Conservation (phyloP, 2,113 vertebrate genomes). For the Brachypteracias leptosomus region DNA sequence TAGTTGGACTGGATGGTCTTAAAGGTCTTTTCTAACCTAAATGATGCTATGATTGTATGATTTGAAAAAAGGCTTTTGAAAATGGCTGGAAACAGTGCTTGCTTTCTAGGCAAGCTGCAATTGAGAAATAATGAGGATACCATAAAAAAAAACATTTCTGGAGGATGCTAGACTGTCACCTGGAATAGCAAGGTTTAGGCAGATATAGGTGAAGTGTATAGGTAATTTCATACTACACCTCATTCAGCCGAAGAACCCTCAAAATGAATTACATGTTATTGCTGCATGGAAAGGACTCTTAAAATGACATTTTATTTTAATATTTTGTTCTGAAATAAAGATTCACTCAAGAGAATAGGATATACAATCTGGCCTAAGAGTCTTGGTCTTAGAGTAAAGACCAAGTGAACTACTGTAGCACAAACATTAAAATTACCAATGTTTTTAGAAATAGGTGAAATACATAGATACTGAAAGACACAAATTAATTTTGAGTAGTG, state of each 20-base stretch:
- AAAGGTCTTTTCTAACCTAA: no score
- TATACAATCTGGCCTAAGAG: neutral
- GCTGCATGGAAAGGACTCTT: neutral
- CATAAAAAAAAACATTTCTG: neutral
- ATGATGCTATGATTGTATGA: no score
- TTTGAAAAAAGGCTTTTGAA: neutral
- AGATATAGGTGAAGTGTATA: neutral
- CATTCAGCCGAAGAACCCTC: neutral
- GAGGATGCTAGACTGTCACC: neutral
- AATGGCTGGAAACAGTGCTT: neutral
- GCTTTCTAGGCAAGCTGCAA: neutral
- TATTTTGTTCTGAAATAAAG: neutral
- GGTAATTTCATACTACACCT: neutral
- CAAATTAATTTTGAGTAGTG: conserved; percentile 71
- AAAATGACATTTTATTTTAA: neutral
- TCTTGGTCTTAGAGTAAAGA: neutral
- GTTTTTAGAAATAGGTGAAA: conserved; percentile 35
- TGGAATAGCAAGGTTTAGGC: neutral
- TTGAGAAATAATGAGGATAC: neutral
- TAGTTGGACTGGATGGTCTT: no score
- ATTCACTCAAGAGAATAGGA: neutral
- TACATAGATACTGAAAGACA: conserved; percentile 35
- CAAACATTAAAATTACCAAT: neutral
- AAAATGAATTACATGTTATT: neutral
- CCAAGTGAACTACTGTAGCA: neutral